Evolutionary conservation across 2,113 vertebrate species (phyloP), one percentile per base, ranked within the genome.

Genomic region (Passerina amoena): DNA sequence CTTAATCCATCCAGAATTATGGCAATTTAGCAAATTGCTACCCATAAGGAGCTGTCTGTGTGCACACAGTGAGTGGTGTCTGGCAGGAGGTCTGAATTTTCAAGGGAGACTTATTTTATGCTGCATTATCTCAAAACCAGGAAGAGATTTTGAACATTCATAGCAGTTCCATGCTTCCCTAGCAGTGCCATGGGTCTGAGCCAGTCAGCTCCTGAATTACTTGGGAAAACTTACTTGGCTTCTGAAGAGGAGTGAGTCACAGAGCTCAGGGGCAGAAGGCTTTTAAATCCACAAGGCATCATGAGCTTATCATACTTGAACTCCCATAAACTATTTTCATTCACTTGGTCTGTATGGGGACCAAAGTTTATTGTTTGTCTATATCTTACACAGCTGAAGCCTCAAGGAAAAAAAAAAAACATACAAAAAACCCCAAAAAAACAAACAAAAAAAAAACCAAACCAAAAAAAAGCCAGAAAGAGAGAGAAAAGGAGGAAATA

Each of bases 11-110:
- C 56, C 42, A 77, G 85, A 86, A 76, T 86, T 61, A 86, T 31
- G 63, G 76, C 85, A 93, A 83, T 94, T 88, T 93, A 86, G 81
- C 38, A 86, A 94, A 88, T 92, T 88, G 47, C 56, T 83, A 13
- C 71, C 33, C 21, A 0, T 93, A 76, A 83, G 88, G 63, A 82
- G 28, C n/a, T 90, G 73, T 31, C 65, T 63, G 48, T 47, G 70
- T 73, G 66, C 37, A 48, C 15, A 38, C 37, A 10, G 2, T 37
- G 61, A 80, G 53, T 11, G 8, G 6, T 44, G 50, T 82, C 75
- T 88, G 66, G 70, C 66, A 69, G 66, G 66, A 75, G 18, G 40
- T 11, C 61, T 77, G 54, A 77, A 72, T 69, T 25, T 76, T 65
- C 48, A 79, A 21, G 1, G 1, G 54, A 80, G 42, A 50, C 54